These are phyloP conservation scores for Nudaria mundana DNA, from an alignment of 2,888 invertebrate species.

Conservation along the genomic window DNA sequence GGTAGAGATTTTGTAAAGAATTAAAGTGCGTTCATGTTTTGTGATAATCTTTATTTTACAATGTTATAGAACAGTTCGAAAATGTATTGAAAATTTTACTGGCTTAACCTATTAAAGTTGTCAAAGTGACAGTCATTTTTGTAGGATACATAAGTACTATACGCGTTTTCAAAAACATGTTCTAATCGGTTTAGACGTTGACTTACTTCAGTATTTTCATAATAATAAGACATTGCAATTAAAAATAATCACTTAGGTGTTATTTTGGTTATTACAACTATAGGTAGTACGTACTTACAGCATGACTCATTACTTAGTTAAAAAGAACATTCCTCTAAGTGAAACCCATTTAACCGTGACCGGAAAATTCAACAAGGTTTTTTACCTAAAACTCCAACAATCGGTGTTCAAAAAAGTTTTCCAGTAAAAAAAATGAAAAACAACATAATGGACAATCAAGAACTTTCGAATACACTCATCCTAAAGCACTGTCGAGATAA, in stretches of 20 bases:
- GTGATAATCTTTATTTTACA: slow-evolving; percentile 17
- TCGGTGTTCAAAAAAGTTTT: slow-evolving; percentile 30
- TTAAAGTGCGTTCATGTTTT: slow-evolving; percentile 22
- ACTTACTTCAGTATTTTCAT: no score
- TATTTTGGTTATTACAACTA: no score
- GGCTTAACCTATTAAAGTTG: no score
- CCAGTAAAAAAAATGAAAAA: slow-evolving; percentile 40
- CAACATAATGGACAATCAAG: slow-evolving; percentile 54
- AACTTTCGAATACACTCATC: slow-evolving; percentile 56
- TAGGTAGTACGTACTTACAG: no score
- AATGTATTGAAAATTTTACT: no score
- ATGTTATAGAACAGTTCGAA: no score
- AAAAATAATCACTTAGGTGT: no score
- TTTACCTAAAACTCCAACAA: slow-evolving; percentile 28
- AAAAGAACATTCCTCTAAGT: slow-evolving; percentile 29
- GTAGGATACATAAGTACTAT: no score
- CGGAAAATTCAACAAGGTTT: slow-evolving; percentile 29
- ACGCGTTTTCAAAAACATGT: no score
- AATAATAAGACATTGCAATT: no score
- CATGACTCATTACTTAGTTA: slow-evolving; percentile 13
- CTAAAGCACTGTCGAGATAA: slow-evolving; percentile 47
- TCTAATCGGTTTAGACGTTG: no score
- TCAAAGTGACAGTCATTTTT: no score
- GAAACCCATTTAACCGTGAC: slow-evolving; percentile 24
- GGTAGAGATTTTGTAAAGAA: slow-evolving; percentile 29